Conservation (phyloP, 1,140 invertebrate species). For the Zelostemma sp. region DNA sequence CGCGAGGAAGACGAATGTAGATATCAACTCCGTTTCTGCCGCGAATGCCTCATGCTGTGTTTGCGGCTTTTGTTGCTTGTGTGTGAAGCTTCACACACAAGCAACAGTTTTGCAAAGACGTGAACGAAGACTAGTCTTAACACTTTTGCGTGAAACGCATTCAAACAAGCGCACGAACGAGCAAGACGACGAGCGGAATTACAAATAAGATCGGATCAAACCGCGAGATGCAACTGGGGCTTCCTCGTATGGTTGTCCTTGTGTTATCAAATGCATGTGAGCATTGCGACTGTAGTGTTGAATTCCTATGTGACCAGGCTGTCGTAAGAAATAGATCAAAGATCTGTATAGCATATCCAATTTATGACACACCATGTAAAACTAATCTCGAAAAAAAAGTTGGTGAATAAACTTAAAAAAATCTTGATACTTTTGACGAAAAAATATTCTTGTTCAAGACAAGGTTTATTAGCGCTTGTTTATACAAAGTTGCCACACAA, state of each 20-base stretch:
- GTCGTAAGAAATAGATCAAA: background rate
- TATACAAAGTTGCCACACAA: too few species aligned
- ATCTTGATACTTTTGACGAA: too few species aligned
- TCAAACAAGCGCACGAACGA: slow-evolving; percentile 24
- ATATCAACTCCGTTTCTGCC: background rate
- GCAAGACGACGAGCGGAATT: slow-evolving; percentile 40
- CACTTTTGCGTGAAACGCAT: slow-evolving; percentile 48
- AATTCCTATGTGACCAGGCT: slow-evolving; percentile 22
- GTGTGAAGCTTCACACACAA: slow-evolving; percentile 10
- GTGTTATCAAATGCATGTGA: slow-evolving; percentile 9
- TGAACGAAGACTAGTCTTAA: slow-evolving; percentile 39
- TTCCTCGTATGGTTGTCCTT: slow-evolving; percentile 14
- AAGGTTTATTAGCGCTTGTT: too few species aligned
- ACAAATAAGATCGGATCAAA: slow-evolving; percentile 30
- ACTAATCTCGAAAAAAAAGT: too few species aligned
- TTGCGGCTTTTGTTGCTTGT: slow-evolving; percentile 23
- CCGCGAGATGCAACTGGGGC: slow-evolving; percentile 35
- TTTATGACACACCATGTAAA: too few species aligned
- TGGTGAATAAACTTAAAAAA: too few species aligned
- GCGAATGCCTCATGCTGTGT: slow-evolving; percentile 10
- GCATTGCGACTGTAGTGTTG: slow-evolving; percentile 13
- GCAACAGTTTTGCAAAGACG: slow-evolving; percentile 12
- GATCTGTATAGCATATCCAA: background rate
- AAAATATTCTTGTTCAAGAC: too few species aligned
- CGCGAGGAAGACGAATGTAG: background rate